Evolutionary conservation across 2,797 vertebrate genomes (phyloP).

Genomic region (Pachyuromys duprasi): DNA sequence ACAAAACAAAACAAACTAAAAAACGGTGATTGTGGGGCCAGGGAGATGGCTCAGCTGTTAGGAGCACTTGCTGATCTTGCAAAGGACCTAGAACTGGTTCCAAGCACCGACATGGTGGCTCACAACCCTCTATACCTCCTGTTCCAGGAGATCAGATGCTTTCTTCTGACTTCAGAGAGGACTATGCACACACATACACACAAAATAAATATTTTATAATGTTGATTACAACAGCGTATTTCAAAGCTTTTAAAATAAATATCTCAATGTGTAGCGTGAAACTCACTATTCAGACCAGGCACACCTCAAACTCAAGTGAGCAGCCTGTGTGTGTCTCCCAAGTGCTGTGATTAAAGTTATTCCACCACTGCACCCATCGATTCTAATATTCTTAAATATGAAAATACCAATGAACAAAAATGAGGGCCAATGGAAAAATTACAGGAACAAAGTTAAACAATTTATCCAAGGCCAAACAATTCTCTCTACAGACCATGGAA

Average conservation of each 20-base stretch:
- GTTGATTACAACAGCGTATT: conserved; percentile 46
- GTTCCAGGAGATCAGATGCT: not conserved
- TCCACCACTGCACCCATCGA: not conserved
- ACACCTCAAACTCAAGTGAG: not conserved
- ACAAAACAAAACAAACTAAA: not conserved
- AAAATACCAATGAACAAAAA: conserved; percentile 57
- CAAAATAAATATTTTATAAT: not conserved
- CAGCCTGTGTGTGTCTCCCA: not conserved
- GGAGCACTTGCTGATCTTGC: not conserved
- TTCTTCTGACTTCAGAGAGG: not conserved
- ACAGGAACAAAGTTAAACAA: conserved; percentile 51
- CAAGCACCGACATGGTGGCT: not conserved
- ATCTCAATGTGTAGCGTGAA: not conserved
- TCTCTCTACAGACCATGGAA: conserved; percentile 15
- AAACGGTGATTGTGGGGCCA: not conserved
- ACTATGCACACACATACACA: not conserved
- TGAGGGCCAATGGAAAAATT: conserved; percentile 10
- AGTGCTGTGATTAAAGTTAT: not conserved
- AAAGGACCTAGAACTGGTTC: not conserved
- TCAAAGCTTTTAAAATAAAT: not conserved
- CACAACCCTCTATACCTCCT: not conserved
- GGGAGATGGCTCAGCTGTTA: not conserved
- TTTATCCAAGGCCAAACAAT: not conserved
- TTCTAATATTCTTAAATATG: conserved; percentile 22
- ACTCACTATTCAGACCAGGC: not conserved